phyloP scores from a whole-genome alignment of 2,797 vertebrate species.

The Coregonus ussuriensis region DNA sequence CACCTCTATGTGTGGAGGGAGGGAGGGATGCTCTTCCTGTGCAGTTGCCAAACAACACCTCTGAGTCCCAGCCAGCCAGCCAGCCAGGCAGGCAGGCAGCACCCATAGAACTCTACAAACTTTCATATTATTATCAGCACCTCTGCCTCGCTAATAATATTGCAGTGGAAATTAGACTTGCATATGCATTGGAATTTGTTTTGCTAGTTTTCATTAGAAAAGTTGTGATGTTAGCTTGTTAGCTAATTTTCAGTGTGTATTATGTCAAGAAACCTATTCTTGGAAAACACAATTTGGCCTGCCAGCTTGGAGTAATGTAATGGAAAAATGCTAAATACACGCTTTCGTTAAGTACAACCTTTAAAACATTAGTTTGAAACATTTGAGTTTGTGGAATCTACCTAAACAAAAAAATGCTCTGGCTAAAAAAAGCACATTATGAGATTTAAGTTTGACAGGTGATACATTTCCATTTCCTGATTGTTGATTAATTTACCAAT shows the following conservation, averaged over 20 bases:
- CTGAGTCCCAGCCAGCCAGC: conserved; percentile 18
- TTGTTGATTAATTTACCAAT: conserved; percentile 45
- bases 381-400: conserved; percentile 24
- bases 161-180: conserved; percentile 34
- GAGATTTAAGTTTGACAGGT: conserved; percentile 30
- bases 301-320: background rate
- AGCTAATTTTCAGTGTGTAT: background rate
- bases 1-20: conserved; percentile 75
- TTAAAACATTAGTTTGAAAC: background rate
- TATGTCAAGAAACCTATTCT: background rate
- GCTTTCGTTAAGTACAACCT: background rate
- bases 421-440: conserved; percentile 1
- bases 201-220: conserved; percentile 50
- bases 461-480: conserved; percentile 39
- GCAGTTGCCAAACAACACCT: conserved; percentile 77
- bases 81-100: conserved; percentile 8
- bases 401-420: conserved; percentile 8
- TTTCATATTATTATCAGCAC: conserved; percentile 55
- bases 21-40: conserved; percentile 69
- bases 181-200: conserved; percentile 48
- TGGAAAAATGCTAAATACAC: background rate
- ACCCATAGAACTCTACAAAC: conserved; percentile 52
- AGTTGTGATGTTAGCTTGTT: conserved; percentile 8
- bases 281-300: background rate
- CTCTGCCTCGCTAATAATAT: conserved; percentile 58